These are phyloP conservation scores for Orthonychiurus folsomi DNA, from an alignment of 2,888 invertebrate species.

Conservation along the genomic window DNA sequence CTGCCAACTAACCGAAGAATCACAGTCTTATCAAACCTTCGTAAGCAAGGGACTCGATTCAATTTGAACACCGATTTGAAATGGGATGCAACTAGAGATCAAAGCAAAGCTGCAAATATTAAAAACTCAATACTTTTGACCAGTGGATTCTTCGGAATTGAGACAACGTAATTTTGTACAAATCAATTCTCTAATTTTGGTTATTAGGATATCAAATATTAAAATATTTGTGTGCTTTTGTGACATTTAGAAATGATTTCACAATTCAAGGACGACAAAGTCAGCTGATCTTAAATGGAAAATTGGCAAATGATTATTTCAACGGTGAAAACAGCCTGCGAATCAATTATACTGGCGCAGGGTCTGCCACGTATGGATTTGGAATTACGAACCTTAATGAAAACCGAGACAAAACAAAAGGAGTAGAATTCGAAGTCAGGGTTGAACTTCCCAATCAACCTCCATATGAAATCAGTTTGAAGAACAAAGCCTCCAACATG, in stretches of 20 bases:
- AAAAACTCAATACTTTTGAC: constrained; percentile 27
- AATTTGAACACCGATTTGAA: constrained; percentile 31
- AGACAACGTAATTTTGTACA: constrained; percentile 27
- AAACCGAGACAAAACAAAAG: constrained; percentile 18
- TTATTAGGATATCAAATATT: no score
- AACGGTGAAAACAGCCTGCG: constrained; percentile 43
- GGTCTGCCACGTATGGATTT: constrained; percentile 22
- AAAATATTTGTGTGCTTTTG: no score
- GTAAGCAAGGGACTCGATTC: constrained; percentile 23
- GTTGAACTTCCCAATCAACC: constrained; percentile 23
- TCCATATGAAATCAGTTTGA: constrained; percentile 28
- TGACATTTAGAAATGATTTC: constrained; percentile 4
- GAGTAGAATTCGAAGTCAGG: constrained; percentile 22
- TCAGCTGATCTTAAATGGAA: constrained; percentile 47
- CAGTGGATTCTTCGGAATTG: constrained; percentile 19
- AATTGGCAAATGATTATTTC: constrained; percentile 45
- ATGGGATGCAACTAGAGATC: constrained; percentile 37
- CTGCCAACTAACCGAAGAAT: constrained; percentile 31
- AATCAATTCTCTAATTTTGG: neutral
- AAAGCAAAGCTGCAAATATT: constrained; percentile 23
- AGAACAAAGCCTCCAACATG: constrained; percentile 27
- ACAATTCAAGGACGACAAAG: neutral
- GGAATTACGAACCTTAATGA: constrained; percentile 23
- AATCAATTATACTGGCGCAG: constrained; percentile 18
- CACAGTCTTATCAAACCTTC: constrained; percentile 19